These are phyloP conservation scores for Iphiclides podalirius DNA, from an alignment of 2,888 invertebrate genomes.

Conservation along the genomic window DNA sequence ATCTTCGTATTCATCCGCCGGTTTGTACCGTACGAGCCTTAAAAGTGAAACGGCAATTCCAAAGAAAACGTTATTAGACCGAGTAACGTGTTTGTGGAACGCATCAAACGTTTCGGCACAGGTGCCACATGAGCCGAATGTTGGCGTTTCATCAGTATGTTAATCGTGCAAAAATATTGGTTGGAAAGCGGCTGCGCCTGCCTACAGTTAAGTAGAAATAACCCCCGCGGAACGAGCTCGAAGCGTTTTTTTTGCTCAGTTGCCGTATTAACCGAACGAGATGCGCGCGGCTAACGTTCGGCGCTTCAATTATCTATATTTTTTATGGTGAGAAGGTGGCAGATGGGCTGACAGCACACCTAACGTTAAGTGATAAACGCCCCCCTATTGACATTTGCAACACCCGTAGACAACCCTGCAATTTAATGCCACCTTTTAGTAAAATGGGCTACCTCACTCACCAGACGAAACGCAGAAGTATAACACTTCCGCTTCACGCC, in stretches of 20 bases:
- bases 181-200: conserved; percentile 58
- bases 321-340: no score
- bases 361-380: no score
- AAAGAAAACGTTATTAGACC: background rate
- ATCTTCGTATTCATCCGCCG: background rate
- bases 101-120: conserved; percentile 30
- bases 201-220: conserved; percentile 79
- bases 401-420: no score
- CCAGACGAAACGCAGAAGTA: no score
- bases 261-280: background rate
- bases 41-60: no score
- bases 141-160: conserved; percentile 79
- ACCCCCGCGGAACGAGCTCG: conserved; percentile 58
- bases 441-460: no score
- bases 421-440: no score
- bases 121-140: conserved; percentile 54
- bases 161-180: conserved; percentile 78
- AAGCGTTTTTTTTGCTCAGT: conserved; percentile 51
- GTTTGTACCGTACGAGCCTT: no score
- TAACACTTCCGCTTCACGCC: no score
- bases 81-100: conserved; percentile 22
- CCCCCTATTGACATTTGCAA: no score
- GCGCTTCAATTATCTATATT: no score
- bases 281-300: conserved; percentile 8
- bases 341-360: no score